Evolutionary conservation across 2,113 vertebrate species (phyloP), one percentile per base, ranked within the genome.

Genomic region (Xiphophorus couchianus): DNA sequence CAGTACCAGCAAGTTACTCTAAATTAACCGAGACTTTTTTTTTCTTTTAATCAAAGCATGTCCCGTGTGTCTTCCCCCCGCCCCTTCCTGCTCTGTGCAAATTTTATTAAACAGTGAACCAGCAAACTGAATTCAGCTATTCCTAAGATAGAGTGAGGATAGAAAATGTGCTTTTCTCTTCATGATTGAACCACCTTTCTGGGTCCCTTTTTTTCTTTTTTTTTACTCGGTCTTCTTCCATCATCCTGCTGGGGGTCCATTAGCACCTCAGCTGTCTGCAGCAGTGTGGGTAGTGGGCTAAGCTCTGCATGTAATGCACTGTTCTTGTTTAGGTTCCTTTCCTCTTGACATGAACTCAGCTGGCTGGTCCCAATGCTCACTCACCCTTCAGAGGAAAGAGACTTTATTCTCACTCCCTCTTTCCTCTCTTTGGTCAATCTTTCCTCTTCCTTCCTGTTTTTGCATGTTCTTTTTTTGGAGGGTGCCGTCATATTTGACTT

Each of bases 311-410:
- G 82, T 80, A 80, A 73, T 78, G 81, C 84, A 39, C 42, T 29
- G 42, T 85, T 84, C 77, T 76, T 71, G 67, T 89, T 86, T 81
- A 77, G 76, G 48, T 76, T 82, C 75, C 80, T 64, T 68, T 69
- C 51, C 77, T 78, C 76, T 69, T 86, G 84, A 87, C 89, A 76
- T 27, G 78, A 86, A 82, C 86, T 89, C 85, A 77, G 84, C 86
- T 86, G 86, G 90, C 84, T 89, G 85, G 82, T 89, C 89, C 76
- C 66, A 7, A 88, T 84, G 89, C 89, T 91, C 90, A 84, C 79
- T 90, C 90, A 88, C 72, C 86, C 90, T 79, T 90, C 72, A 77
- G 76, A 83, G 61, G 69, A 54, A 73, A 65, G 60, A 73, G 66
- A 85, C 76, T 77, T 37, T 44, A 71, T 44, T 78, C 82, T 72